Conservation (phyloP, 2,888 invertebrate species). For the Cryptocheilus praepositus region DNA sequence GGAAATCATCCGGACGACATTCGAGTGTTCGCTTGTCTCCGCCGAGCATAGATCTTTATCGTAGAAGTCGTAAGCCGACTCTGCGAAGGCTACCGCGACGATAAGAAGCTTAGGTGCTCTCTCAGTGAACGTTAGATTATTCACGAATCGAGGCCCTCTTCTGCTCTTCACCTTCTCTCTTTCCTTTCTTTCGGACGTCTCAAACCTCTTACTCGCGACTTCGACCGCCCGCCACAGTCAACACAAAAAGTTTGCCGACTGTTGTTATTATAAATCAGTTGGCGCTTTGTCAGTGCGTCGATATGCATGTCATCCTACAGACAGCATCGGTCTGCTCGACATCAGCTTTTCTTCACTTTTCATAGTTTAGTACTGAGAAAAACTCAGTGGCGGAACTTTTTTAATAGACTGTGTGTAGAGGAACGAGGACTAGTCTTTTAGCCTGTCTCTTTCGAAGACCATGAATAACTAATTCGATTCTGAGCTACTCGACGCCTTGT, state of each 20-base stretch:
- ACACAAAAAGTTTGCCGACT: no score
- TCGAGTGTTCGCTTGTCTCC: not conserved
- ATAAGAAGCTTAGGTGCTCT: constrained; percentile 36
- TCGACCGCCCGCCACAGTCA: no score
- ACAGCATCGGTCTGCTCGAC: no score
- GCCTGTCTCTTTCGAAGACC: constrained; percentile 20
- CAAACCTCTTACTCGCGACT: no score
- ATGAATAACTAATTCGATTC: constrained; percentile 48
- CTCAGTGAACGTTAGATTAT: constrained; percentile 28
- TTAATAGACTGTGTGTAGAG: no score
- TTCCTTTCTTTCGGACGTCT: not conserved
- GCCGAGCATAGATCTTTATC: constrained; percentile 7
- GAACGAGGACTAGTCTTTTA: no score
- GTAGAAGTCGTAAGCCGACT: constrained; percentile 18
- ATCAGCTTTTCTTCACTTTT: not conserved
- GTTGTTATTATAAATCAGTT: no score
- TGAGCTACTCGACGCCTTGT: not conserved
- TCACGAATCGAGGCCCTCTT: constrained; percentile 35
- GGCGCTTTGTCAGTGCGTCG: no score
- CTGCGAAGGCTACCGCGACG: constrained; percentile 20
- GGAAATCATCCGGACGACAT: no score
- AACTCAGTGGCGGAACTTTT: no score
- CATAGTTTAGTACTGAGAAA: no score
- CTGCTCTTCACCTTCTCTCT: constrained; percentile 9
- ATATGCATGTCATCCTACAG: no score